Conservation (phyloP, 2,797 vertebrate species). For the Lepidocolaptes lacrymiger region DNA sequence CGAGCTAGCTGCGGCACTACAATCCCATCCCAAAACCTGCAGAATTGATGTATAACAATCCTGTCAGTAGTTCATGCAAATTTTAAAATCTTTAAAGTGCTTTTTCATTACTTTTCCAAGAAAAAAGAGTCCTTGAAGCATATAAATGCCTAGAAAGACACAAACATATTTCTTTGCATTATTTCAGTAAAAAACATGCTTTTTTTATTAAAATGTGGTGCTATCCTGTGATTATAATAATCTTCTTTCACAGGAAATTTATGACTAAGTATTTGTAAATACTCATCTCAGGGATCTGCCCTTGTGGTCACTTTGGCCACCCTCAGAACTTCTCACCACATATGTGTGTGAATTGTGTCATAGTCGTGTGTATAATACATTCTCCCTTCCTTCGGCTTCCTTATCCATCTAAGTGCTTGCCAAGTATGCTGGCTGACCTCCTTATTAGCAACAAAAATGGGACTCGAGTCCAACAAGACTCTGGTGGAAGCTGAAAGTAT, state of each 20-base stretch:
- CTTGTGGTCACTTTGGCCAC: not conserved
- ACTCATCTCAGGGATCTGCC: not conserved
- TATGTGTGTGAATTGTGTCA: not conserved
- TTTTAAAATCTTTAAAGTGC: constrained; percentile 6
- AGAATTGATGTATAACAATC: not conserved
- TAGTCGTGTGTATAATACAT: not conserved
- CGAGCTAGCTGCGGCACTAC: not conserved
- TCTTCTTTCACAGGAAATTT: not conserved
- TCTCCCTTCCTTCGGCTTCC: not conserved
- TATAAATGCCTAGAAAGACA: constrained; percentile 10
- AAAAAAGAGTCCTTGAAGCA: constrained; percentile 40
- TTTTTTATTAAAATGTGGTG: constrained; percentile 22
- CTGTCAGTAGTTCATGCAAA: not conserved
- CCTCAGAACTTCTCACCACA: not conserved
- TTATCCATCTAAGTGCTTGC: not conserved
- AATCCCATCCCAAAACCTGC: not conserved
- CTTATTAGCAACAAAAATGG: not conserved
- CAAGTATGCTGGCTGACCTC: not conserved
- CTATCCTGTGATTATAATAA: constrained; percentile 7
- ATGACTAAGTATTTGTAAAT: constrained; percentile 24
- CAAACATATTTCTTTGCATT: not conserved
- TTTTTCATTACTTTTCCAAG: constrained; percentile 52
- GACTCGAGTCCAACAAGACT: not conserved
- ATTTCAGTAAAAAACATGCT: constrained; percentile 39
- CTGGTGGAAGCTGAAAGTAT: not conserved